These are phyloP conservation scores for Brachionus sp. DNA, from an alignment of 1,140 invertebrate species.

Conservation along the genomic window DNA sequence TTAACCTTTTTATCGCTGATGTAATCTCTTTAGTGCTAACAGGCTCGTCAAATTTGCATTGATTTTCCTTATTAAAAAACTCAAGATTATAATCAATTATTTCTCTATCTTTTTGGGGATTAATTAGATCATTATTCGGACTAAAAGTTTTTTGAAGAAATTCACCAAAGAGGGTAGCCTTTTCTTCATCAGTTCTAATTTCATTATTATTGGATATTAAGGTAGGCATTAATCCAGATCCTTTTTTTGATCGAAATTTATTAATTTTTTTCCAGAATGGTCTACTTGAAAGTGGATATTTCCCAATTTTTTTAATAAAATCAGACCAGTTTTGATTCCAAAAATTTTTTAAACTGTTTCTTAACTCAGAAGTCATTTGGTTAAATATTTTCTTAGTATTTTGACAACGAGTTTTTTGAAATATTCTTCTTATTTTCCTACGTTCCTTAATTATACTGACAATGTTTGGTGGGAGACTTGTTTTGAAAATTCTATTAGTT, in stretches of 20 bases:
- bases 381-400: too few species aligned
- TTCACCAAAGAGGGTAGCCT: not conserved
- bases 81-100: not conserved
- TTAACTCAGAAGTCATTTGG: too few species aligned
- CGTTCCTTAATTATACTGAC: not conserved
- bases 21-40: not conserved
- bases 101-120: not conserved
- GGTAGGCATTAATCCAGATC: too few species aligned
- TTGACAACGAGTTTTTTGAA: not conserved
- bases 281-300: too few species aligned
- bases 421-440: not conserved
- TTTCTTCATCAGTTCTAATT: not conserved
- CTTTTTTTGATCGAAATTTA: too few species aligned
- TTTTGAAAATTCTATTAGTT: not conserved
- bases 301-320: too few species aligned
- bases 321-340: too few species aligned
- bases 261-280: too few species aligned
- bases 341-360: too few species aligned
- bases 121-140: too few species aligned
- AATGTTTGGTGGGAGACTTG: not conserved
- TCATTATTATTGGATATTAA: not conserved
- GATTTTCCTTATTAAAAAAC: not conserved
- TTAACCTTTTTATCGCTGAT: too few species aligned
- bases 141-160: not conserved
- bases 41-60: not conserved